Conservation (phyloP, 1,140 invertebrate genomes). For the Lamellibrachia luymesi region DNA sequence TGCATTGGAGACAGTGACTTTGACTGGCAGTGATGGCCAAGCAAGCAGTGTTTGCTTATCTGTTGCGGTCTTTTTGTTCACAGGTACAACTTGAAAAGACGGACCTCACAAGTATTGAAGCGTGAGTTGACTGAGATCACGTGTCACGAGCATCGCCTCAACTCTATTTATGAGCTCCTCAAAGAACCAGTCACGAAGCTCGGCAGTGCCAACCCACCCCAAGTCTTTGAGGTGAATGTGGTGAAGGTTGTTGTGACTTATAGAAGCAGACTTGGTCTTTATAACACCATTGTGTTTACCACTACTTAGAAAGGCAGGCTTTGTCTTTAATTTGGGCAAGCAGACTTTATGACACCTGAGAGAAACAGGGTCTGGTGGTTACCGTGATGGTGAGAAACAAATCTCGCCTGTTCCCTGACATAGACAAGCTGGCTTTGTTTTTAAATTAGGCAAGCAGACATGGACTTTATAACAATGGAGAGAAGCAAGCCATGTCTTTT, state of each 20-base stretch:
- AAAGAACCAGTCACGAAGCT: slow-evolving; percentile 77
- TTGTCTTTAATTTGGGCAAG: too few relatives aligned
- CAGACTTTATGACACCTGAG: too few relatives aligned
- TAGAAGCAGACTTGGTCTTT: neutral
- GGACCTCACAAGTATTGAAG: slow-evolving; percentile 49
- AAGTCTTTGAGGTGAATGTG: slow-evolving; percentile 70
- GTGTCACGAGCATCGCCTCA: slow-evolving; percentile 77
- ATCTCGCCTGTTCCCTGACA: too few relatives aligned
- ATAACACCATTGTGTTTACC: too few relatives aligned
- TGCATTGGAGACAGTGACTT: neutral
- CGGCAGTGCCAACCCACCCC: slow-evolving; percentile 80
- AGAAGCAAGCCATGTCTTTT: too few relatives aligned
- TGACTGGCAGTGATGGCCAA: neutral
- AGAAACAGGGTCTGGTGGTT: too few relatives aligned
- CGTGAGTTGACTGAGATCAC: slow-evolving; percentile 66
- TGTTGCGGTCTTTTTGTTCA: neutral
- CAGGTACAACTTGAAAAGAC: slow-evolving; percentile 47
- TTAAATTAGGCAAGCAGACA: too few relatives aligned
- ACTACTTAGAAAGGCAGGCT: too few relatives aligned
- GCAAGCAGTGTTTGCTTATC: neutral
- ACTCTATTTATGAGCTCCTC: slow-evolving; percentile 77
- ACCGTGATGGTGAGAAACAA: too few relatives aligned
- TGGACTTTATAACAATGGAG: too few relatives aligned
- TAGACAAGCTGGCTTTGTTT: too few relatives aligned
- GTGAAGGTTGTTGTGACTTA: neutral